phyloP scores from a whole-genome alignment of 2,888 invertebrate genomes.

The Drosophila anomelani region DNA sequence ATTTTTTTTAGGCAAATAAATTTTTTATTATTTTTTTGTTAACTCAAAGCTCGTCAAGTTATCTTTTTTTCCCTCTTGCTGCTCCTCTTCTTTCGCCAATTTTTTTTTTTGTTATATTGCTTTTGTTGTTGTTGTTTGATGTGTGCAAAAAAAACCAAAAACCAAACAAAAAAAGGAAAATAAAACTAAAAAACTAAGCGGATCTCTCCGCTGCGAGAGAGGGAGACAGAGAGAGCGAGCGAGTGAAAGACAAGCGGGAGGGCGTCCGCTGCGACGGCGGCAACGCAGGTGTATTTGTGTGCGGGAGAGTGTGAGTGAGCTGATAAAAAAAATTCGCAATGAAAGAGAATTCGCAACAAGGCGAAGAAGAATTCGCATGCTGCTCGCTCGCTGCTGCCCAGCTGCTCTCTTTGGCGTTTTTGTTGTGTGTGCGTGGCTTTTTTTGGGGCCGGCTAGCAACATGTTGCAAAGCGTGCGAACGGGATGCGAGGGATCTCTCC shows the following conservation, averaged over 20 bases:
- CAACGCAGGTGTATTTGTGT: constrained; percentile 44
- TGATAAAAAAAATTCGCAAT: constrained; percentile 64
- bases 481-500: constrained; percentile 21
- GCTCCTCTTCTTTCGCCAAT: constrained; percentile 61
- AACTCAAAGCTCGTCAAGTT: constrained; percentile 35
- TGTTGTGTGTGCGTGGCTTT: constrained; percentile 28
- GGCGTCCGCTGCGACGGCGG: constrained; percentile 1
- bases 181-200: constrained; percentile 15
- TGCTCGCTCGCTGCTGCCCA: constrained; percentile 12
- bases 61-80: constrained; percentile 56
- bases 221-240: constrained; percentile 1
- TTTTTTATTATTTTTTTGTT: constrained; percentile 7
- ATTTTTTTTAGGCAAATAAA: constrained; percentile 11
- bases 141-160: constrained; percentile 40
- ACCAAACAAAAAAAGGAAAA: background rate
- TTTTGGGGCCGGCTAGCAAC: constrained; percentile 31
- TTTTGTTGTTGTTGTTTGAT: constrained; percentile 22
- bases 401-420: constrained; percentile 4
- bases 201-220: constrained; percentile 36
- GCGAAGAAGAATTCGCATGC: constrained; percentile 63
- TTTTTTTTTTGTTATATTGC: constrained; percentile 57
- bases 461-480: constrained; percentile 33
- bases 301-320: constrained; percentile 22
- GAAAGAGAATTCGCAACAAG: constrained; percentile 71
- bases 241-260: constrained; percentile 13